phyloP scores from a whole-genome alignment of 2,797 vertebrate genomes.

The Gymnothorax javanicus region DNA sequence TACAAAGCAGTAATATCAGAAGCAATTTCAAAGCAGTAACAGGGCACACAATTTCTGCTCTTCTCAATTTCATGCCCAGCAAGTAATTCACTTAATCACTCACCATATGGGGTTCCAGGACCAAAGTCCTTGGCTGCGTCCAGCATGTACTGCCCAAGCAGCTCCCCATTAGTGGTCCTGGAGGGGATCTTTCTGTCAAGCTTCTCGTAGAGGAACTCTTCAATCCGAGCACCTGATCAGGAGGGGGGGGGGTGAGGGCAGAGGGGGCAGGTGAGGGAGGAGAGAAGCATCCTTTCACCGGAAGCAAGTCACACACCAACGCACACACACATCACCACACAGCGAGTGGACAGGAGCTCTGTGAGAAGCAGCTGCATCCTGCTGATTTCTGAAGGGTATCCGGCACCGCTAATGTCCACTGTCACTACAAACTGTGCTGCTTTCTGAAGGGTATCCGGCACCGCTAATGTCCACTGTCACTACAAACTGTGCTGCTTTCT shows the following conservation, averaged over 20 bases:
- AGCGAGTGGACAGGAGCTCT: not conserved
- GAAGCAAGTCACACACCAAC: not conserved
- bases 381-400: not conserved
- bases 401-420: not conserved
- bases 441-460: no score
- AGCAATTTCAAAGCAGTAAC: not conserved
- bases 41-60: not conserved
- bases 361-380: not conserved
- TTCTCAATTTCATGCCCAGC: not conserved
- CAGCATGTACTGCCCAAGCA: conserved; percentile 91
- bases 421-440: not conserved
- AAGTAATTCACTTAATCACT: conserved; percentile 49
- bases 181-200: conserved; percentile 90
- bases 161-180: conserved; percentile 84
- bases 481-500: not conserved
- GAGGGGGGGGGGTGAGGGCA: conserved; percentile 1
- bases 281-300: not conserved
- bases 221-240: conserved; percentile 82
- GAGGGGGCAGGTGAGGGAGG: not conserved
- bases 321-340: not conserved
- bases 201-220: conserved; percentile 95
- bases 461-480: not conserved
- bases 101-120: conserved; percentile 83
- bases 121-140: conserved; percentile 90
- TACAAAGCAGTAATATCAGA: not conserved